A percentile compares a stretch with the other conserved stretches of the same genome.
These are phyloP conservation scores for Ctenopoma multispine DNA, from an alignment of 2,797 vertebrate species.

Conservation along the genomic window DNA sequence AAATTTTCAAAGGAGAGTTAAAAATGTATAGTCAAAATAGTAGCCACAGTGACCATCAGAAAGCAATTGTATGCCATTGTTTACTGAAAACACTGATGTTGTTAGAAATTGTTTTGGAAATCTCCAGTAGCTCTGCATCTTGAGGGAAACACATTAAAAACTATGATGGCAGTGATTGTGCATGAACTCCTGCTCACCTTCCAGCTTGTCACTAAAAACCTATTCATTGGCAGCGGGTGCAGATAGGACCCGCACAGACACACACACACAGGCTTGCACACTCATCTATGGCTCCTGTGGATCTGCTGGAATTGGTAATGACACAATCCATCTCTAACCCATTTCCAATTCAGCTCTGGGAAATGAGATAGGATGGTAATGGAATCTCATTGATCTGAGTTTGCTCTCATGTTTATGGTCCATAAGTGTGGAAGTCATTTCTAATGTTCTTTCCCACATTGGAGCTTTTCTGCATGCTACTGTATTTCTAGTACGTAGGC, in stretches of 20 bases:
- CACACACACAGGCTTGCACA: slow-evolving; percentile 36
- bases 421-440: slow-evolving; percentile 80
- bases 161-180: slow-evolving; percentile 58
- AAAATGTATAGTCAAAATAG: background rate
- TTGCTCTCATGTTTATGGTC: slow-evolving; percentile 83
- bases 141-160: slow-evolving; percentile 44
- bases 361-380: slow-evolving; percentile 85
- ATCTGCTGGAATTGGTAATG: slow-evolving; percentile 83
- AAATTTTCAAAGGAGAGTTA: background rate
- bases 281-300: slow-evolving; percentile 68
- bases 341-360: slow-evolving; percentile 82
- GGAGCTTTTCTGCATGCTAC: slow-evolving; percentile 61
- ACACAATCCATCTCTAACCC: slow-evolving; percentile 83
- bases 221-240: slow-evolving; percentile 73
- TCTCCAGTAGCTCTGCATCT: slow-evolving; percentile 35
- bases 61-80: slow-evolving; percentile 8
- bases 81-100: slow-evolving; percentile 26
- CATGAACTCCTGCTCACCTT: slow-evolving; percentile 83
- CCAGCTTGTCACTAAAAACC: slow-evolving; percentile 76
- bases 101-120: slow-evolving; percentile 35
- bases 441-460: slow-evolving; percentile 72
- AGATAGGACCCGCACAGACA: slow-evolving; percentile 61
- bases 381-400: slow-evolving; percentile 85
- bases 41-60: slow-evolving; percentile 18
- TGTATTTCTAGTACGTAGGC: slow-evolving; percentile 31